Conservation (phyloP, 2,888 invertebrate species). For the Heliconius cydno region DNA sequence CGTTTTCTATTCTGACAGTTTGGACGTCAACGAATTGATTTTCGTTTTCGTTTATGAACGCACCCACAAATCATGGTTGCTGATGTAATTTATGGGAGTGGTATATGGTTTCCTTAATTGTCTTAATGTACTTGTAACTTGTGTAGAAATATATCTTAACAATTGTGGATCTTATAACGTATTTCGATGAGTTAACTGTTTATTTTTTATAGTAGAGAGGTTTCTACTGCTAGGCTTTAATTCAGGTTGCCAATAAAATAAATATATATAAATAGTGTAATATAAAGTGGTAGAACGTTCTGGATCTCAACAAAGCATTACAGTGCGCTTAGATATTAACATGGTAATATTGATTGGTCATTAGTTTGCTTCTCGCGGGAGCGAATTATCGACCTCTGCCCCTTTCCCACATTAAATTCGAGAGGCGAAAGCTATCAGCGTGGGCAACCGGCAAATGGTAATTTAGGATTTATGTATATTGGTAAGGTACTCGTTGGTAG, state of each 20-base stretch:
- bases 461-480: constrained; percentile 34
- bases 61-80: constrained; percentile 17
- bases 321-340: constrained; percentile 22
- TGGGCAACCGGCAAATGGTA: constrained; percentile 57
- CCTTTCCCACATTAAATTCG: constrained; percentile 69
- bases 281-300: background rate
- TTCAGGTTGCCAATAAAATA: background rate
- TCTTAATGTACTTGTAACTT: constrained; percentile 1
- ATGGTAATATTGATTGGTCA: constrained; percentile 44
- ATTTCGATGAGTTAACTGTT: background rate
- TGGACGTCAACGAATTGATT: constrained; percentile 38
- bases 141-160: background rate
- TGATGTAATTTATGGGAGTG: constrained; percentile 18
- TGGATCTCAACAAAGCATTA: background rate
- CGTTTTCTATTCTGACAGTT: constrained; percentile 39
- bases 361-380: constrained; percentile 57
- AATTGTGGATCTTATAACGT: background rate
- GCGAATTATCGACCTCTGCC: constrained; percentile 71
- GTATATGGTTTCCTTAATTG: constrained; percentile 11
- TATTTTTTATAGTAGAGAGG: background rate
- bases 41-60: constrained; percentile 25
- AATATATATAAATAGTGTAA: background rate
- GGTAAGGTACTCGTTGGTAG: background rate
- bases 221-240: too few species aligned
- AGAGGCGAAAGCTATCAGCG: constrained; percentile 70